Conservation (phyloP, 1,140 invertebrate genomes). For the Aphaenogaster rudis region DNA sequence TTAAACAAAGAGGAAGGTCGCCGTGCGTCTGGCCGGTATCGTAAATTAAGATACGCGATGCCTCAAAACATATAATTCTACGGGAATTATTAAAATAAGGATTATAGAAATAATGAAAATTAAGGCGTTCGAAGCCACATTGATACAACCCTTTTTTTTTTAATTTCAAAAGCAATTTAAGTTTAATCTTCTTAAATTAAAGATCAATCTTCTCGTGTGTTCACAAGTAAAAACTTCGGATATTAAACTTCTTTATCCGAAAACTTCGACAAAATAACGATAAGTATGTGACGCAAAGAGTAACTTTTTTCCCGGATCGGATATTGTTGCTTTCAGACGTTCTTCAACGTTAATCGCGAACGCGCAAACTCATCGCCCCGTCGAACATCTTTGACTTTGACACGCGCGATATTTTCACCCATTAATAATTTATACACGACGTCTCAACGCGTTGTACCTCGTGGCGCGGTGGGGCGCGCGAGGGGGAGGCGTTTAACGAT, state of each 20-base stretch:
- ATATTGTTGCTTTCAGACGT: not conserved
- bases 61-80: not conserved
- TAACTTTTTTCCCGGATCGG: not conserved
- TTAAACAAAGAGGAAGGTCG: constrained; percentile 61
- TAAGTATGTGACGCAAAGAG: not conserved
- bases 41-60: constrained; percentile 39
- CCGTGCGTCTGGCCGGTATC: constrained; percentile 9
- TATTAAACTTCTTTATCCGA: not conserved
- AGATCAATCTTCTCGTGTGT: not conserved
- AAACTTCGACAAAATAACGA: not conserved
- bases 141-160: not conserved
- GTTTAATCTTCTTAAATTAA: constrained; percentile 18
- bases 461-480: constrained; percentile 4
- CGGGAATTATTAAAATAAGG: not conserved
- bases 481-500: constrained; percentile 57
- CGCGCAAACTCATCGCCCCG: constrained; percentile 13
- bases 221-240: not conserved
- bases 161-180: not conserved
- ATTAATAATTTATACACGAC: constrained; percentile 54
- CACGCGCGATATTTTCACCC: constrained; percentile 35
- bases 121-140: constrained; percentile 6
- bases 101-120: constrained; percentile 40
- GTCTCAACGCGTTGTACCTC: not conserved
- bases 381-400: constrained; percentile 42
- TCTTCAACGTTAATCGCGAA: constrained; percentile 28